Conservation (phyloP, 2,797 vertebrate species). For the Tarsius wallacei region DNA sequence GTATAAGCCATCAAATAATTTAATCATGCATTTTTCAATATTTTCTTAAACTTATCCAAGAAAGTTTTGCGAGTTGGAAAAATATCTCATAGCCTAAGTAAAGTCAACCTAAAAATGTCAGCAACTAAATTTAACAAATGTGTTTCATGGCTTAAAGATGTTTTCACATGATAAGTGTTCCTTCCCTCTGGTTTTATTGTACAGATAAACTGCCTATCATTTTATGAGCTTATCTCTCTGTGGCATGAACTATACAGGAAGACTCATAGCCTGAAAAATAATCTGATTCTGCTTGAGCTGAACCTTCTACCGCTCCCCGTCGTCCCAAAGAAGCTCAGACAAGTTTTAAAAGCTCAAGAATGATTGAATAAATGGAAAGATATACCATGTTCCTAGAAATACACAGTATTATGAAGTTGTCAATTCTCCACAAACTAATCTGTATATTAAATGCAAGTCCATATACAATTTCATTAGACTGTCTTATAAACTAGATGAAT, state of each 20-base stretch:
- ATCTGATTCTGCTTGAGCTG: conserved; percentile 54
- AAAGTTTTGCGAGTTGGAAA: conserved; percentile 54
- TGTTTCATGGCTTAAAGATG: conserved; percentile 68
- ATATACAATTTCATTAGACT: conserved; percentile 15
- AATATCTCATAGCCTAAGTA: conserved; percentile 52
- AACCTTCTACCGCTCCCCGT: not conserved
- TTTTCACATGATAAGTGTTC: conserved; percentile 63
- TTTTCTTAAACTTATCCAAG: conserved; percentile 61
- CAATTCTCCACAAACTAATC: not conserved
- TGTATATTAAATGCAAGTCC: not conserved
- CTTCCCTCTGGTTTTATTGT: conserved; percentile 59
- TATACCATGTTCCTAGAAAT: conserved; percentile 55
- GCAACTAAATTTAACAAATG: conserved; percentile 70
- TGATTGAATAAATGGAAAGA: conserved; percentile 40
- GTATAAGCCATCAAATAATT: conserved; percentile 27
- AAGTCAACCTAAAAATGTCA: conserved; percentile 63
- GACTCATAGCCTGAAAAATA: conserved; percentile 13
- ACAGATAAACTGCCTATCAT: conserved; percentile 62
- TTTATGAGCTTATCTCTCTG: conserved; percentile 64
- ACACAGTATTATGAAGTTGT: not conserved
- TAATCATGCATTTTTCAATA: conserved; percentile 28
- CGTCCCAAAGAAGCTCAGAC: not conserved
- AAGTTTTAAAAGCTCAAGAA: conserved; percentile 30
- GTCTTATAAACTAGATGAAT: conserved; percentile 36
- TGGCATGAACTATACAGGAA: conserved; percentile 68